Conservation (phyloP, 2,113 vertebrate genomes). For the Gallinago undulata region DNA sequence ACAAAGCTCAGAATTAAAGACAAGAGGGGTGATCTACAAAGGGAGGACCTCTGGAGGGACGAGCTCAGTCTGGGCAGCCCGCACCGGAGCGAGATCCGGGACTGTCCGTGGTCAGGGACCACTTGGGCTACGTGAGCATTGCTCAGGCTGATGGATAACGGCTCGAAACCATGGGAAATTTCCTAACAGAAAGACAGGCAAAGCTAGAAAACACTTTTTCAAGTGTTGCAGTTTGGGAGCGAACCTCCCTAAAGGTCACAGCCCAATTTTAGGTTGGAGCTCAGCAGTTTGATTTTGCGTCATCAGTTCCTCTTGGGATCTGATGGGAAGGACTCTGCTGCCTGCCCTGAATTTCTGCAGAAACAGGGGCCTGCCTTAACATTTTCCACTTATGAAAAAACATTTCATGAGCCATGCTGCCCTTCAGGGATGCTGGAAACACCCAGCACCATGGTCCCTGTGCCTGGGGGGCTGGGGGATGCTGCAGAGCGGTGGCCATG, state of each 20-base stretch:
- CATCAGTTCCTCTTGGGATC: background rate
- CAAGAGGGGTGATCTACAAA: background rate
- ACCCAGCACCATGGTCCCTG: background rate
- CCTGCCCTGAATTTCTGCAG: background rate
- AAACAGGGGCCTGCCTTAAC: background rate
- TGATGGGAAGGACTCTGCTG: background rate
- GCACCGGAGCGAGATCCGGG: rapidly evolving
- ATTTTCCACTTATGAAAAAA: background rate
- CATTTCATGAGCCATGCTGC: background rate
- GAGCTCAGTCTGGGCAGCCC: background rate
- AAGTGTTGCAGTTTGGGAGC: background rate
- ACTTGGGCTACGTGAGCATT: rapidly evolving
- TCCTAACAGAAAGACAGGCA: background rate
- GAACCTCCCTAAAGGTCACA: background rate
- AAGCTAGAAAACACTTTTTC: background rate
- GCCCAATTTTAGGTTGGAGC: background rate
- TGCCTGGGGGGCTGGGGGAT: background rate
- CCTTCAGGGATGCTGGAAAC: background rate
- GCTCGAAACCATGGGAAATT: background rate
- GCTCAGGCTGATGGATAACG: background rate
- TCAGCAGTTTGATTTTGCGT: background rate
- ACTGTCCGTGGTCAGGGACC: rapidly evolving
- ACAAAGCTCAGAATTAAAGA: background rate
- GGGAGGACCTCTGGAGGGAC: background rate
- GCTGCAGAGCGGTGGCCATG: background rate